Base-by-base conservation (phyloP, 2,888 invertebrate species). In the Hypomecis atomaria region DNA sequence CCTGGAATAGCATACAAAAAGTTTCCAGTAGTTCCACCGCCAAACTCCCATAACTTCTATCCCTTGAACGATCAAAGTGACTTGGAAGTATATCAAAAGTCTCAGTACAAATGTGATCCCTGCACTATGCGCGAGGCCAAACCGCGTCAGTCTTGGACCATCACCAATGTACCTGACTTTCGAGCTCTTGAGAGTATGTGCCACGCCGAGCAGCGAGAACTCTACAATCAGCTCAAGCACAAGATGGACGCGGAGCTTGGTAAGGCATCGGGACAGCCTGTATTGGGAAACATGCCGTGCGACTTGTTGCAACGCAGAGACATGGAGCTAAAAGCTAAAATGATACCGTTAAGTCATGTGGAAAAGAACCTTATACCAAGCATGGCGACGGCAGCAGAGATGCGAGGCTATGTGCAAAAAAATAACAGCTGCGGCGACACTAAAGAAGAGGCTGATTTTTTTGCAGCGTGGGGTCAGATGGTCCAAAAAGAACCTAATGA, bases 391-490 rank as follows among this genome's bases (percentile, higher is more conserved):
- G 73, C 82, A 44, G 80, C 85, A n/a, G 92, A 92, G 34, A 80
- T 90, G 71, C 81, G 90, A 73, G 82, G 84, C 43, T 92, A 88
- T 63, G 78, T 88, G 44, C 90, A 88, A 71, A 92, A 92, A 78
- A 92, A 92, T 62, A 92, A 92, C 67, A 92, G 92, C 74, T 91
- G 92, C 69, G 92, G 92, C 58, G 92, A 92, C 71, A 92, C 92
- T 67, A 92, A 92, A 67, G 92, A 92, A 85, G 92, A 92, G 77
- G 78, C 84, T 73, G 91, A 92, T 92, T 92, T 92, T 92, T 92
- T 92, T 92, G 90, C 91, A 85, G 85, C 90, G 81, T 92, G 92
- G 92, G 92, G 92, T 89, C 92, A 92, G 91, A 92, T 92, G 88
- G 87, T 91, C 81, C 91, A 91, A 89, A 92, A 92, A 88, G 92